Evolutionary conservation across 2,888 invertebrate genomes (phyloP).

Genomic region (Leuctra nigra): DNA sequence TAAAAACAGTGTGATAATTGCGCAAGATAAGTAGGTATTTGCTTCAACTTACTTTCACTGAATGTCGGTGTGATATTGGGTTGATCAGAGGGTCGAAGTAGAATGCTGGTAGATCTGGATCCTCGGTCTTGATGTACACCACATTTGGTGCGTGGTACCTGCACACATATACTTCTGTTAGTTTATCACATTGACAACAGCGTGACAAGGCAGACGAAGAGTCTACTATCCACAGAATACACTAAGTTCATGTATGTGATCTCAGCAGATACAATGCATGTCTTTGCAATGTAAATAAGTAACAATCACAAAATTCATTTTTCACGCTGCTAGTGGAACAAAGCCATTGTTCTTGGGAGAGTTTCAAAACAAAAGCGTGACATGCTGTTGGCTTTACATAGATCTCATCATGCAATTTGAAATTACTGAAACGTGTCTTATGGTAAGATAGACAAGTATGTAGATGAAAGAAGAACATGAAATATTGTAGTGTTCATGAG

Average conservation of each 20-base stretch:
- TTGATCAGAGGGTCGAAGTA: conserved; percentile 99
- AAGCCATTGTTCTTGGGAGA: conserved; percentile 22
- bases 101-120: conserved; percentile 98
- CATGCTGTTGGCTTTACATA: too few species aligned
- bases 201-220: too few species aligned
- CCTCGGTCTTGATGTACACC: conserved; percentile 99
- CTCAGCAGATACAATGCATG: conserved; percentile 27
- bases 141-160: conserved; percentile 99
- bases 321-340: conserved; percentile 53
- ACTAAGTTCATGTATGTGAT: conserved; percentile 30
- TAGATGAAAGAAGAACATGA: too few species aligned
- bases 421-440: too few species aligned
- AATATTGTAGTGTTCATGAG: conserved; percentile 1
- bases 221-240: neutral
- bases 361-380: conserved; percentile 23
- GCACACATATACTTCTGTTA: conserved; percentile 29
- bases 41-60: conserved; percentile 67
- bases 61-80: conserved; percentile 93
- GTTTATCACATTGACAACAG: neutral
- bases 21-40: too few species aligned
- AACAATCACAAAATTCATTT: conserved; percentile 45
- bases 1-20: too few species aligned
- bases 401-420: too few species aligned
- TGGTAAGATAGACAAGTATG: too few species aligned
- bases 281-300: conserved; percentile 23